Evolutionary conservation across 2,113 vertebrate genomes (phyloP).

Genomic region (Tragelaphus imberbis): DNA sequence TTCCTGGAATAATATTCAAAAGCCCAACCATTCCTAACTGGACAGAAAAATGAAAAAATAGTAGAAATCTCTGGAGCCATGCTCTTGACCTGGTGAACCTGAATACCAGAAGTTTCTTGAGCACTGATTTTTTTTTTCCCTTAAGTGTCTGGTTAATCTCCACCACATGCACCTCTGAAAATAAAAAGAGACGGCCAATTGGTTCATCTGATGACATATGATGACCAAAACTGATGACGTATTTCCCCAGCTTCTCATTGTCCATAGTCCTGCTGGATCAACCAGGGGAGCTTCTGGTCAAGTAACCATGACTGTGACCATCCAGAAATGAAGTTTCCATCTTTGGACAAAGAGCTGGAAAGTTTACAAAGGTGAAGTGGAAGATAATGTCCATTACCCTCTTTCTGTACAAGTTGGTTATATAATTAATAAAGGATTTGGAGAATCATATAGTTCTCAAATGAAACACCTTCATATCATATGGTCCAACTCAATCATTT

Average conservation of each 20-base stretch:
- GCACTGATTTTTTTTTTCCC: background rate
- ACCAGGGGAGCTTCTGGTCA: background rate
- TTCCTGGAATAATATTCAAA: background rate
- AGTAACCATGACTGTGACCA: background rate
- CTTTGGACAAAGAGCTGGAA: background rate
- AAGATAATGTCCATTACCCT: background rate
- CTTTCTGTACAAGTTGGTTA: background rate
- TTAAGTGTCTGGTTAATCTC: background rate
- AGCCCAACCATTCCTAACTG: background rate
- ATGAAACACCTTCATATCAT: background rate
- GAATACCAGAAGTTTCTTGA: background rate
- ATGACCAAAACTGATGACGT: background rate
- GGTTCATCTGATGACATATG: background rate
- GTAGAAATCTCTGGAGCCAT: background rate
- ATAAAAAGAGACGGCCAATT: background rate
- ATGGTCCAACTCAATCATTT: background rate
- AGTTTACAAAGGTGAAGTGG: background rate
- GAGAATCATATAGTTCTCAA: background rate
- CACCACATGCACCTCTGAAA: no score
- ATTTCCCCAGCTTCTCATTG: background rate
- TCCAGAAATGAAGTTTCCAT: background rate
- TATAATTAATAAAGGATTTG: background rate
- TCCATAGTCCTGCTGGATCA: background rate
- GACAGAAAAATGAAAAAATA: background rate
- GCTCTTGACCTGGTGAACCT: background rate